A percentile compares a stretch with the other conserved stretches of the same genome.
These are phyloP conservation scores for Uria lomvia DNA, from an alignment of 2,113 vertebrate species.

Conservation along the genomic window DNA sequence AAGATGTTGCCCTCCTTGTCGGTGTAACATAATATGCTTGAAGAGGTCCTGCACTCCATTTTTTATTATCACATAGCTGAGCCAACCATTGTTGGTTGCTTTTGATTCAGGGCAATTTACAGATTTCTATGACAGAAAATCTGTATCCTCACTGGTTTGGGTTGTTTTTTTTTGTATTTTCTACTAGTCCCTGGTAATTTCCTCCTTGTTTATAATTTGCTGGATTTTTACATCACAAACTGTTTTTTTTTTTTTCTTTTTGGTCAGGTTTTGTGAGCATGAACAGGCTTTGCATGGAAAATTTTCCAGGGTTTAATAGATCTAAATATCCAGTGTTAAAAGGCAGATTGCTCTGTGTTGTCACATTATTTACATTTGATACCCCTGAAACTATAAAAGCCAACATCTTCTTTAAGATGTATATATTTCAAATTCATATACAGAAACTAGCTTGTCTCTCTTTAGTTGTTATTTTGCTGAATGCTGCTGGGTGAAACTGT, in stretches of 20 bases:
- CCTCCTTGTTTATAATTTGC: not conserved
- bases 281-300: not conserved
- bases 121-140: not conserved
- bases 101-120: not conserved
- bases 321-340: not conserved
- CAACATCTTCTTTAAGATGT: not conserved
- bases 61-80: not conserved
- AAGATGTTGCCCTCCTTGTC: not conserved
- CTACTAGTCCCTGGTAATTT: not conserved
- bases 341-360: not conserved
- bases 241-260: too few relatives aligned
- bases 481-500: accelerated
- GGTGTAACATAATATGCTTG: not conserved
- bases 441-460: not conserved
- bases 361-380: not conserved
- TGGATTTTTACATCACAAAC: not conserved
- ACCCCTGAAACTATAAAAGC: not conserved
- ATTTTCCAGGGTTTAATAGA: not conserved
- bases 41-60: not conserved
- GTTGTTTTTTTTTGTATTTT: not conserved
- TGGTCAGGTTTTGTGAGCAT: not conserved
- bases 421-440: not conserved
- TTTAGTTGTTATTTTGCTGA: not conserved
- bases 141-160: not conserved
- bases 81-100: not conserved